Base-by-base conservation (phyloP, 2,797 vertebrate species). In the Muscicapa comitata region DNA sequence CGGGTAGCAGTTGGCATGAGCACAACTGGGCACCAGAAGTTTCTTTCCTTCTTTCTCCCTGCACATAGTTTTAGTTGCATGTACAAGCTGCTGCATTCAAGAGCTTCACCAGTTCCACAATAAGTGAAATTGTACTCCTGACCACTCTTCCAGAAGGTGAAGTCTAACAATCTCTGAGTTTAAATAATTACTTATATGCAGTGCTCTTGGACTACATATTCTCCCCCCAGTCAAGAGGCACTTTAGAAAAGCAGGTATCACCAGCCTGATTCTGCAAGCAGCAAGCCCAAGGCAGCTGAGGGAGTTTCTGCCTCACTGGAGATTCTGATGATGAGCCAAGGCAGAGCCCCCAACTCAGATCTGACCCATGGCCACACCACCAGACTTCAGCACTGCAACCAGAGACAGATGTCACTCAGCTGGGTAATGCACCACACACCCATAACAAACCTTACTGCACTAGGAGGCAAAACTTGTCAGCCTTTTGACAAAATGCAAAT, bases 41-140 rank as follows among this genome's bases (percentile, higher is more conserved):
- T 93, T 92, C 37, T 37, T 73, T 57, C 48, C 42, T 88, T 73
- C 72, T 88, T 80, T 74, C 67, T 93, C 54, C 75, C n/a, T 58
- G 25, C 55, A 72, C 21, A 28, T 24, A 84, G 13, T 68, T 89
- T 78, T 85, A 47, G 33, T 48, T 88, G 70, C 33, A 57, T 15
- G 59, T 23, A 54, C 16, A 62, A 29, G 29, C 59, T 88, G 37
- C 53, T 58, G 50, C 61, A 80, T 80, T 92, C 61, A 72, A 63
- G 20, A 85, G 53, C 35, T 71, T 72, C 63, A 85, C 26, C 57
- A 75, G 35, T 31, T 91, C 17, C 77, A 87, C 42, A 61, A 24
- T 28, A 82, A 77, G 23, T 35, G 17, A 79, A 80, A 86, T 65
- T 54, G 59, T 61, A 3, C 63, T 91, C 89, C 31, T 67, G 45